A percentile compares a stretch with the other conserved stretches of the same genome.
Evolutionary conservation across 2,888 invertebrate species (phyloP).

Genomic region (Drosophila gaucha): DNA sequence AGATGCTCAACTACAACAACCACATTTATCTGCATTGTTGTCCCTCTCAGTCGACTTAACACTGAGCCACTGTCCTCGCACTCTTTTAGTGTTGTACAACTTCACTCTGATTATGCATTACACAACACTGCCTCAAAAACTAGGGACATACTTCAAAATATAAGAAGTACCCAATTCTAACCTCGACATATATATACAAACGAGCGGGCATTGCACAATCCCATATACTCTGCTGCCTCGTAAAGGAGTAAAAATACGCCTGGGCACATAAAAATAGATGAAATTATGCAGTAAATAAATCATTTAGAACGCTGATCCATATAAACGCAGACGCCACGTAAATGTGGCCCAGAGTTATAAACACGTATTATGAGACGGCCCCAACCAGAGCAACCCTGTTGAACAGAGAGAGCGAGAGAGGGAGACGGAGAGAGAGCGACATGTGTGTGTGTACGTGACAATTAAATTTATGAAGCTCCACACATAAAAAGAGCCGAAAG

Average conservation of each 20-base stretch:
- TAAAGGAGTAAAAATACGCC: constrained; percentile 1
- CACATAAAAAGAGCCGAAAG: constrained; percentile 6
- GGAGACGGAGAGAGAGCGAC: constrained; percentile 2
- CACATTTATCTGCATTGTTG: no score
- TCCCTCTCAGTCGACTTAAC: no score
- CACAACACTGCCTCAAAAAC: no score
- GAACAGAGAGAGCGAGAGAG: neutral
- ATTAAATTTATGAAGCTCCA: constrained; percentile 72
- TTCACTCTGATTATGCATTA: no score
- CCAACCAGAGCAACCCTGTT: neutral
- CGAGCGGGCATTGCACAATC: no score
- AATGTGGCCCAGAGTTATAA: constrained; percentile 61
- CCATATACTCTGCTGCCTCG: neutral
- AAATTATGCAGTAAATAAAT: constrained; percentile 72
- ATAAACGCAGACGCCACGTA: constrained; percentile 59
- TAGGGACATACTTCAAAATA: no score
- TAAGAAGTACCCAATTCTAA: no score
- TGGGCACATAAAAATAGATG: constrained; percentile 61
- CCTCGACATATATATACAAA: no score
- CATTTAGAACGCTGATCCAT: constrained; percentile 57
- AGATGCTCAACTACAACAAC: no score
- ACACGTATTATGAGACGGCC: constrained; percentile 61
- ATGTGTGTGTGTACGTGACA: constrained; percentile 63
- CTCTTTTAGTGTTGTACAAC: no score
- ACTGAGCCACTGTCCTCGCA: no score